A percentile compares a stretch with the other conserved stretches of the same genome.
Conservation (phyloP, 1,140 invertebrate species). For the Periplaneta americana region DNA sequence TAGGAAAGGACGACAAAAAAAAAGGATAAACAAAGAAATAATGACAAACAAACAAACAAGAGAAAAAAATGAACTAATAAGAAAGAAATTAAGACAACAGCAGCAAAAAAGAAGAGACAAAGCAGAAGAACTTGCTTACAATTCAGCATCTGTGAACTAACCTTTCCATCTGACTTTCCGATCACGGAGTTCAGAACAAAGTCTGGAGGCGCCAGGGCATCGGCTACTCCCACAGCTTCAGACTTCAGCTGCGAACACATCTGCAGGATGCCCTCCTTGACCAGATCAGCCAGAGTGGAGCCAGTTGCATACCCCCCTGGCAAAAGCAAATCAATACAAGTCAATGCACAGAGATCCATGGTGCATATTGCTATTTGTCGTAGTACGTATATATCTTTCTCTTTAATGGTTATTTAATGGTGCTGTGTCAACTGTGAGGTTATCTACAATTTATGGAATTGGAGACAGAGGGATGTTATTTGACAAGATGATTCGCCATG, state of each 20-base stretch:
- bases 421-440: background rate
- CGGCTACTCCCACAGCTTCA: constrained; percentile 69
- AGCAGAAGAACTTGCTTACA: background rate
- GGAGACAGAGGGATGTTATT: too few species aligned
- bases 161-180: constrained; percentile 77
- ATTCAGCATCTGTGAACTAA: constrained; percentile 33
- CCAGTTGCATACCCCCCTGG: constrained; percentile 23
- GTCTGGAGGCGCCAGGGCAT: constrained; percentile 83
- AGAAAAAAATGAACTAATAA: background rate
- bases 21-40: too few species aligned
- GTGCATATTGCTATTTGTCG: too few species aligned
- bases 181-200: constrained; percentile 80
- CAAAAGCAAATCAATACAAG: too few species aligned
- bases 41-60: too few species aligned
- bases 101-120: background rate
- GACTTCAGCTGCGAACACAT: constrained; percentile 66
- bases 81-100: background rate
- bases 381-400: too few species aligned
- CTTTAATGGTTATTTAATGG: too few species aligned
- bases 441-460: too few species aligned
- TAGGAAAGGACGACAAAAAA: too few species aligned
- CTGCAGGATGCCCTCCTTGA: constrained; percentile 58
- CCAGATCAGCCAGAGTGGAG: constrained; percentile 40
- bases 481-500: too few species aligned
- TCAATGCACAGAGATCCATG: too few species aligned